Base-by-base conservation (phyloP, 2,888 invertebrate species). In the Thereva unica region DNA sequence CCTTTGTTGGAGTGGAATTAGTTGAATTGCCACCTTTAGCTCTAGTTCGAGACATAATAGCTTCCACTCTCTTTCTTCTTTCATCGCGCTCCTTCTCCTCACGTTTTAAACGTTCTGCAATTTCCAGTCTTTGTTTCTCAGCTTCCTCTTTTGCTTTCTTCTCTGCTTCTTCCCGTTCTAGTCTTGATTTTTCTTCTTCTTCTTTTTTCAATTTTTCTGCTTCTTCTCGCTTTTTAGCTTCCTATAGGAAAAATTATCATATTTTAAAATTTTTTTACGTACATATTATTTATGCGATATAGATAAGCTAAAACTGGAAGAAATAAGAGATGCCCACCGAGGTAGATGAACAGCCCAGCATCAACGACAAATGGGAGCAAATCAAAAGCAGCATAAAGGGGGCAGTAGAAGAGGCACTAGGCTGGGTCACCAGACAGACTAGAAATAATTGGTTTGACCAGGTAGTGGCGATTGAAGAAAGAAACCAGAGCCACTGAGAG, bases 61-160 rank as follows among this genome's bases (percentile, higher is more conserved):
- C 93, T 80, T 94, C 94, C 35, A 95, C 94, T 67, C 95, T 85
- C 81, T 93, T 95, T 75, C 94, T 91, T 75, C 96, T 84, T 68
- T 90, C 91, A 75, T 92, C 87, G 67, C 96, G 84, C 78, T 96
- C 96, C 76, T 90, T 91, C 80, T 96, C 96, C 79, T 96, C 96
- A 72, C 88, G 88, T 76, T 88, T 89, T 69, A 91, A 84, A 68
- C 89, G 85, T 79, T 94, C 93, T 63, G 91, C 91, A 79, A 91
- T 89, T 80, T 94, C 95, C 71, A 88, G 84, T 75, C 92, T 88
- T 79, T 89, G 85, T 73, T 87, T 86, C 83, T 95, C 95, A 0
- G 93, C 92, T 78, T 93, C 93, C 79, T 95, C 94, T 66, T 89
- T 88, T 35, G 92, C 92, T 76, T 88, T 89, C 67, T 86, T 84